phyloP scores from a whole-genome alignment of 53 echinoderm and acorn worm species.

The Echinarachnius parma region DNA sequence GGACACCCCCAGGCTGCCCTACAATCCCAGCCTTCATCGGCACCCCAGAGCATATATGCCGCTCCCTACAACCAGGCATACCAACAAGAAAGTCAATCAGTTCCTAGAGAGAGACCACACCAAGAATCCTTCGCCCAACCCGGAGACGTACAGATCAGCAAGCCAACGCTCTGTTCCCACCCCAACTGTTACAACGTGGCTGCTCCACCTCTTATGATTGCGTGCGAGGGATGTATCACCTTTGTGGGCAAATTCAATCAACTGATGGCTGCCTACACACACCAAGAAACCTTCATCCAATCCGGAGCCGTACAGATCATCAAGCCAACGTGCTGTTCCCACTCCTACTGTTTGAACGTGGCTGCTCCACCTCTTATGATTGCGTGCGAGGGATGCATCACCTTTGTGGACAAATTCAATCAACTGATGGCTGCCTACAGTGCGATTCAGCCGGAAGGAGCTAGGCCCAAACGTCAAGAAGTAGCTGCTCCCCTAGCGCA shows the following conservation, averaged over 20 bases:
- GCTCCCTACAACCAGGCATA: too few relatives aligned
- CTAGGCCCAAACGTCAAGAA: too few relatives aligned
- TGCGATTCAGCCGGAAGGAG: too few relatives aligned
- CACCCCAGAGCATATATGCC: constrained; percentile 28
- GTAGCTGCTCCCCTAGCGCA: too few relatives aligned
- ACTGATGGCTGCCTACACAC: background rate
- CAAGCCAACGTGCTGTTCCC: constrained; percentile 29
- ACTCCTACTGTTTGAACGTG: constrained; percentile 50
- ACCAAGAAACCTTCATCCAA: too few relatives aligned
- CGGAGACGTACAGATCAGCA: too few relatives aligned
- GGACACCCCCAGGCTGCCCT: too few relatives aligned
- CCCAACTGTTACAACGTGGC: constrained; percentile 59
- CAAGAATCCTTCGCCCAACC: too few relatives aligned
- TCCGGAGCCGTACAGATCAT: too few relatives aligned
- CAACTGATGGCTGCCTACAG: background rate
- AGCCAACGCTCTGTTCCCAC: constrained; percentile 38
- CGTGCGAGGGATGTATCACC: constrained; percentile 54
- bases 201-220: constrained; percentile 48
- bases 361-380: constrained; percentile 58
- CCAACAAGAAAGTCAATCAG: too few relatives aligned
- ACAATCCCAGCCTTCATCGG: constrained; percentile 22
- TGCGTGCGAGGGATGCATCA: constrained; percentile 56
- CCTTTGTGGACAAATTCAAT: constrained; percentile 26
- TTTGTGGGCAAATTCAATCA: constrained; percentile 27
- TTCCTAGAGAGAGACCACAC: too few relatives aligned